Percentiles rank a stretch among this genome's conserved stretches.
phyloP scores from a whole-genome alignment of 2,113 vertebrate species.

The Hymenochirus boettgeri region DNA sequence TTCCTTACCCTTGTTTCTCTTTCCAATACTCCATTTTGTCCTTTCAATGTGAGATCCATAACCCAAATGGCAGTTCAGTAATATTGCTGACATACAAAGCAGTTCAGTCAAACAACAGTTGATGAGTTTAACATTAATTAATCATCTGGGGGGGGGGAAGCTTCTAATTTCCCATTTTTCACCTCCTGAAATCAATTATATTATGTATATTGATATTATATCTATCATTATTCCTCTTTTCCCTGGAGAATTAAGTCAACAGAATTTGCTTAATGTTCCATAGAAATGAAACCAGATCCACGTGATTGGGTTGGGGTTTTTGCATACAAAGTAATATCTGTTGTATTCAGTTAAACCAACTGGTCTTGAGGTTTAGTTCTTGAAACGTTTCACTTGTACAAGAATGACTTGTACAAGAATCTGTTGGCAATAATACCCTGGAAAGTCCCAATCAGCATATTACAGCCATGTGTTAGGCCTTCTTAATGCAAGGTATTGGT shows the following conservation, averaged over 20 bases:
- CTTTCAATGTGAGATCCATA: neutral
- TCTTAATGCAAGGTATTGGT: no score
- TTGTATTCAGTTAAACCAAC: no score
- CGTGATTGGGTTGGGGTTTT: no score
- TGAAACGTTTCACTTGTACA: no score
- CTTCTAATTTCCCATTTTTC: slow-evolving; percentile 72
- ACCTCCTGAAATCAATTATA: slow-evolving; percentile 71
- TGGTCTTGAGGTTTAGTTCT: no score
- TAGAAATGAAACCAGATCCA: no score
- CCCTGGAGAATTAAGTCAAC: neutral
- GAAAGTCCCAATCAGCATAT: no score
- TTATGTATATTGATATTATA: slow-evolving; percentile 72
- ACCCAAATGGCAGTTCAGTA: slow-evolving; percentile 23
- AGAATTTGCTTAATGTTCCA: neutral
- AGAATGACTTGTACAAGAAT: no score
- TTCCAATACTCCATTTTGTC: neutral
- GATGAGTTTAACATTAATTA: slow-evolving; percentile 68
- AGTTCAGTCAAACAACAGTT: slow-evolving; percentile 54
- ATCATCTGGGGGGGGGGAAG: slow-evolving; percentile 64
- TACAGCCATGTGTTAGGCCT: no score
- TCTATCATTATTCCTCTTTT: slow-evolving; percentile 60
- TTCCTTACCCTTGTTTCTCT: neutral
- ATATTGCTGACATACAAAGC: slow-evolving; percentile 53
- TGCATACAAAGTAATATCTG: no score
- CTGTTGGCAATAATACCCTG: no score